These are phyloP conservation scores for Apteryx mantelli DNA, from an alignment of 2,113 vertebrate genomes.

Conservation along the genomic window DNA sequence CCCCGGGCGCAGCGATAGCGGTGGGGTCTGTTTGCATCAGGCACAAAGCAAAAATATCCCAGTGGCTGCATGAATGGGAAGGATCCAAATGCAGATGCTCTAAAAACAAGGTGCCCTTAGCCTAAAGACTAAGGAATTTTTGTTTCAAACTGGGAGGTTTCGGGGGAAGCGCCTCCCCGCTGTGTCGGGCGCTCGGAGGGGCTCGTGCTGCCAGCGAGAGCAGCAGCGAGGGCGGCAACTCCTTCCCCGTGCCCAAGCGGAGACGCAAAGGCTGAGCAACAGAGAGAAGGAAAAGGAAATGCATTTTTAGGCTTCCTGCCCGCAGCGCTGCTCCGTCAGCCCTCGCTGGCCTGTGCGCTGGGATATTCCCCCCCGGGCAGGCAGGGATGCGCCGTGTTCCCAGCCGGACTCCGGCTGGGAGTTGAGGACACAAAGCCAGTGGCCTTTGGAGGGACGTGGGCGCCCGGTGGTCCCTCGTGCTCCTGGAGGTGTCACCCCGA, in stretches of 20 bases:
- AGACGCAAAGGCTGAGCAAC: background rate
- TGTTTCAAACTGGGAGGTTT: background rate
- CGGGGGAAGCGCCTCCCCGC: background rate
- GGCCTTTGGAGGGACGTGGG: too few relatives aligned
- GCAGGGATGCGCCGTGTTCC: background rate
- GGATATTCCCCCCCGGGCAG: rapidly evolving
- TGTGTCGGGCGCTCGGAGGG: rapidly evolving
- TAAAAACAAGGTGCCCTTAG: background rate
- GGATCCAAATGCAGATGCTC: background rate
- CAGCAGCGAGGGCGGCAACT: background rate
- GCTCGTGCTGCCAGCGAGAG: too few relatives aligned
- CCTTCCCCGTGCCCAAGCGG: background rate
- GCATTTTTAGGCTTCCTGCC: too few relatives aligned
- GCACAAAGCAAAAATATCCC: background rate
- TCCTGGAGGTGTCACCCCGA: too few relatives aligned
- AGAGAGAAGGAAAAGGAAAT: background rate
- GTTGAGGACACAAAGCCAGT: too few relatives aligned
- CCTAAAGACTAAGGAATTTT: background rate
- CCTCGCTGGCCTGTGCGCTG: rapidly evolving
- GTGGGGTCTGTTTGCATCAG: background rate
- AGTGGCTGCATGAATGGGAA: rapidly evolving
- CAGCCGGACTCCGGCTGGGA: too few relatives aligned
- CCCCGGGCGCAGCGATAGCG: rapidly evolving
- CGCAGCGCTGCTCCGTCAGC: background rate
- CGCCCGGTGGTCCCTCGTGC: too few relatives aligned